These are phyloP conservation scores for Apostichopus californicus DNA, from an alignment of 35 echinoderm and acorn worm species.

Conservation along the genomic window DNA sequence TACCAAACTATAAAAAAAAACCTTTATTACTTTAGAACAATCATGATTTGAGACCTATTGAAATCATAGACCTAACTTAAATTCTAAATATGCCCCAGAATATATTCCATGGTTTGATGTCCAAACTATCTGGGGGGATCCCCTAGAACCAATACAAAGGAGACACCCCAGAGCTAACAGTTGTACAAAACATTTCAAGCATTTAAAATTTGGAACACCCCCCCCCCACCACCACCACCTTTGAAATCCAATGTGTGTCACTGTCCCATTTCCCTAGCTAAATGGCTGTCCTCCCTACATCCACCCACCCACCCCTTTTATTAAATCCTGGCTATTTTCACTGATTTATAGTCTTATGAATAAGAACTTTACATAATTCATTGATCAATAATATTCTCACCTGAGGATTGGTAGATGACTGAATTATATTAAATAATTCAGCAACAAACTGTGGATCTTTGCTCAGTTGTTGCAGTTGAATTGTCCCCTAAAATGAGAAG, in stretches of 20 bases:
- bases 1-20: background rate
- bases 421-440: constrained; percentile 69
- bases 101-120: too few relatives aligned
- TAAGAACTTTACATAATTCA: background rate
- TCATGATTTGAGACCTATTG: too few relatives aligned
- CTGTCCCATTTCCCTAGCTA: background rate
- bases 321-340: background rate
- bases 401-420: constrained; percentile 76
- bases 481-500: constrained; percentile 66
- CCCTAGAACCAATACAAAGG: too few relatives aligned
- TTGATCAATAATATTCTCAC: constrained; percentile 28
- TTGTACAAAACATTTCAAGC: too few relatives aligned
- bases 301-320: background rate
- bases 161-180: too few relatives aligned
- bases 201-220: too few relatives aligned
- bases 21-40: too few relatives aligned
- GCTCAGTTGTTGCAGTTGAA: constrained; percentile 64
- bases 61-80: too few relatives aligned
- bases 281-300: background rate
- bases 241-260: background rate
- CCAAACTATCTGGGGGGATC: too few relatives aligned
- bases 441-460: constrained; percentile 78
- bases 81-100: too few relatives aligned
- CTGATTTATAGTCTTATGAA: background rate
- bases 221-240: too few relatives aligned